Conservation (phyloP, 1,140 invertebrate genomes). For the Drosophila willistoni region DNA sequence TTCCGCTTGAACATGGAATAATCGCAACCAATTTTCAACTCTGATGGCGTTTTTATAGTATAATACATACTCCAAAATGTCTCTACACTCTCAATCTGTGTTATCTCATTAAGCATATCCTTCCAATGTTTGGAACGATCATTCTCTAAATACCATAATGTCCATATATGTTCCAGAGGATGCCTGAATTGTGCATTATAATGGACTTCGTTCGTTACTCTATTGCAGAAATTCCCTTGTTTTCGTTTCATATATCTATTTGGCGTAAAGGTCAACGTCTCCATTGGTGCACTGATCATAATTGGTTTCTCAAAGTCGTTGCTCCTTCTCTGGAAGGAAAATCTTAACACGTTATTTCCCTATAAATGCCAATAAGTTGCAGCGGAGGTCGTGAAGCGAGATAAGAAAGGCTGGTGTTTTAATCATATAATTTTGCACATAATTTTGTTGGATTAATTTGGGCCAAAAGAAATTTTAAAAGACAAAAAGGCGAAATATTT, state of each 20-base stretch:
- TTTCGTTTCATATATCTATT: slow-evolving; percentile 37
- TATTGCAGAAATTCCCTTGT: slow-evolving; percentile 13
- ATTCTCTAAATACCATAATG: slow-evolving; percentile 98
- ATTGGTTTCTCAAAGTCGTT: not conserved
- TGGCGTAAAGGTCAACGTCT: slow-evolving; percentile 30
- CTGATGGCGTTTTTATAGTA: slow-evolving; percentile 97
- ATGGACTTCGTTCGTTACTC: slow-evolving; percentile 26
- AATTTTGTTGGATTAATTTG: not conserved
- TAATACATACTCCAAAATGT: slow-evolving; percentile 99
- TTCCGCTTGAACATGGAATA: slow-evolving; percentile 98
- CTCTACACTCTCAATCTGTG: slow-evolving; percentile 97
- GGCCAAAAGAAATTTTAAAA: not conserved
- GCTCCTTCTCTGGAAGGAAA: slow-evolving; percentile 22
- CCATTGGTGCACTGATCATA: slow-evolving; percentile 52
- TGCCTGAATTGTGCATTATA: slow-evolving; percentile 87
- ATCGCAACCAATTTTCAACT: slow-evolving; percentile 94
- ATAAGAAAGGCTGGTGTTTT: not conserved
- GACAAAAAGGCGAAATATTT: slow-evolving; percentile 3
- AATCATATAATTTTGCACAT: not conserved
- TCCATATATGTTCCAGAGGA: slow-evolving; percentile 97
- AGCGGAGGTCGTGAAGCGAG: slow-evolving; percentile 27
- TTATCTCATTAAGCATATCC: slow-evolving; percentile 95
- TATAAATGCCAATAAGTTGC: slow-evolving; percentile 31
- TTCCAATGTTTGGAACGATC: slow-evolving; percentile 95
- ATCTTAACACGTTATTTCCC: slow-evolving; percentile 50